phyloP scores from a whole-genome alignment of 2,888 invertebrate species.

The Pantelozetes paolii region DNA sequence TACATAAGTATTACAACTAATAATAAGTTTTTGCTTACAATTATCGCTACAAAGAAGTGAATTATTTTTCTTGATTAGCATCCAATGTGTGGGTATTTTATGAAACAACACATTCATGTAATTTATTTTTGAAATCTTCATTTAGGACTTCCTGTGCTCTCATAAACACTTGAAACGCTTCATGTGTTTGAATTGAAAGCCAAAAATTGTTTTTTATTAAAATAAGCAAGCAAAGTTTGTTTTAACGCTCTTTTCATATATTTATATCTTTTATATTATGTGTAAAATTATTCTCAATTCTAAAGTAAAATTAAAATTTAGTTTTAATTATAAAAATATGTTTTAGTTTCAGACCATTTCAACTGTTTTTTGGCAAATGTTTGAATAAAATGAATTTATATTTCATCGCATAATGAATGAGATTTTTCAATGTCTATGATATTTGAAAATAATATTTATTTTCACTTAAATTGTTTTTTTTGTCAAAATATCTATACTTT shows the following conservation, averaged over 20 bases:
- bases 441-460: too few species aligned
- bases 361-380: too few species aligned
- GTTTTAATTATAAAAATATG: too few species aligned
- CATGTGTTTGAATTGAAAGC: slow-evolving; percentile 12
- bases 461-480: too few species aligned
- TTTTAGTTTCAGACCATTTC: too few species aligned
- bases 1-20: slow-evolving; percentile 12
- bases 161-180: neutral
- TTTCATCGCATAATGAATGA: too few species aligned
- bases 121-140: slow-evolving; percentile 32
- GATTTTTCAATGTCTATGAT: too few species aligned
- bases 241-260: neutral
- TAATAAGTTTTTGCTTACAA: slow-evolving; percentile 27
- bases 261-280: neutral
- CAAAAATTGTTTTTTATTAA: slow-evolving; percentile 1
- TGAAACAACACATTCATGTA: neutral
- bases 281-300: neutral
- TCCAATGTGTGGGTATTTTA: slow-evolving; percentile 22
- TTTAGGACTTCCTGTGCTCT: slow-evolving; percentile 30
- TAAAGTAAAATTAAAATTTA: too few species aligned
- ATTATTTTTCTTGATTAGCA: neutral
- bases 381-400: too few species aligned
- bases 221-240: neutral
- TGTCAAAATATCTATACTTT: too few species aligned
- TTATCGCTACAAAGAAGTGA: slow-evolving; percentile 30